Base-by-base conservation (phyloP, 2,113 vertebrate species). In the Elgaria multicarinata region DNA sequence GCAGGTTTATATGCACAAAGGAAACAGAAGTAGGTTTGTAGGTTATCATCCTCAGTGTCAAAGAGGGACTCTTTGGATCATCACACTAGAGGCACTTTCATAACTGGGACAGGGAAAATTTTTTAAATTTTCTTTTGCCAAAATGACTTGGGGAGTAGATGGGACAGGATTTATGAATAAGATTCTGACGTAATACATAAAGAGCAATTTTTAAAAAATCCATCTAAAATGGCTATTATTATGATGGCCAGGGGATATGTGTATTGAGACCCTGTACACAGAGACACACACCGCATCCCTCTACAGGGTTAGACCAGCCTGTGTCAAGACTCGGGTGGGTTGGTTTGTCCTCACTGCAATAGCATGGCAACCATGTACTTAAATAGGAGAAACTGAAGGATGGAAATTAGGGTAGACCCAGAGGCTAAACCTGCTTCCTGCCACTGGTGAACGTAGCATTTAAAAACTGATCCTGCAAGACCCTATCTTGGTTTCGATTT, bases 11-110 rank as follows among this genome's bases (percentile, higher is more conserved):
- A 42, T 14, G 7, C 46, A 71, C 62, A 50, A 33, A 53, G 46
- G 44, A 86, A 86, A 46, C 31, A 62, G 44, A 86, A 76, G 50
- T 86, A 76, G 71, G 71, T 76, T 86, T 86, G 62, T 58, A 76
- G 72, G 85, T 75, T 76, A 62, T 74, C 39, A 18, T 62, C 72
- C 36, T 86, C 72, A 76, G 20, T 76, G 85, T 62, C 71, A 62
- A 66, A 75, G 69, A 72, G n/a, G 20, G n/a, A 76, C 10, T 76
- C 6, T 36, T 76, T 76, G 84, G 83, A 69, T 69, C 66, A 69
- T 84, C 64, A 84, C 31, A 46, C 46, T 31, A 69, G 14, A 14
- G 4, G 12, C 6, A 14, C 20, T 81, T n/a, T 62, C 50, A 62
- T 22, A 31, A 36, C 28, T 13, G 26, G 31, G 9, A 28, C 53